Percentiles rank a stretch among this genome's conserved stretches.
phyloP scores from a whole-genome alignment of 2,113 vertebrate genomes.

The Oriolus oriolus region DNA sequence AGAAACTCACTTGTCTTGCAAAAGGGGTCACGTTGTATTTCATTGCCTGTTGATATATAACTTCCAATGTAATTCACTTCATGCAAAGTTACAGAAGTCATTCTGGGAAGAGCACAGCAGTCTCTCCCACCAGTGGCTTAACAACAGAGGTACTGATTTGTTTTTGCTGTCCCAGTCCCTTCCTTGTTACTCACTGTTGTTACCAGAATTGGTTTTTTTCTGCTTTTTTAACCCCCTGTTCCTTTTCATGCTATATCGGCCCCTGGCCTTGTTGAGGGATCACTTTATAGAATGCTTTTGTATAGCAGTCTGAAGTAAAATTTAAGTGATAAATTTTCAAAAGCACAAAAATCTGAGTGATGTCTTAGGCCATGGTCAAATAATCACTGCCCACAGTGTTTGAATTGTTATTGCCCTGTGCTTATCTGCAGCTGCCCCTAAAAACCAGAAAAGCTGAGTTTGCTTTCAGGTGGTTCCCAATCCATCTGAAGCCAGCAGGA shows the following conservation, averaged over 20 bases:
- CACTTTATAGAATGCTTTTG: background rate
- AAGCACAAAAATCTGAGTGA: background rate
- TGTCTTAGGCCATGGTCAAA: background rate
- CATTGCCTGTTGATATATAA: background rate
- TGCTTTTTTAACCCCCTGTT: fast-evolving
- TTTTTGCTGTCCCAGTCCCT: background rate
- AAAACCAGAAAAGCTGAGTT: background rate
- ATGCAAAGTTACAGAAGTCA: background rate
- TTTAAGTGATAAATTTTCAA: background rate
- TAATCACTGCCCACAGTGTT: background rate
- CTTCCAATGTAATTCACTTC: background rate
- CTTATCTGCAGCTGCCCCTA: background rate
- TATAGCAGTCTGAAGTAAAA: background rate
- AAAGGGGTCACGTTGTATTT: background rate
- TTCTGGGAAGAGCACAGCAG: background rate
- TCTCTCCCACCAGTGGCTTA: background rate
- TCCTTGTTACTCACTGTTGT: background rate
- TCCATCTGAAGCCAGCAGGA: background rate
- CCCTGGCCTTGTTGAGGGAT: background rate
- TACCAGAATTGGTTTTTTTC: background rate
- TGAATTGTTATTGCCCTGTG: background rate
- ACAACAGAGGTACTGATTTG: background rate
- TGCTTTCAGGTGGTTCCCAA: background rate
- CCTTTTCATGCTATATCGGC: background rate
- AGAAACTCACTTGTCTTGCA: background rate